Base-by-base conservation (phyloP, 2,113 vertebrate species). In the Galeopterus variegatus region DNA sequence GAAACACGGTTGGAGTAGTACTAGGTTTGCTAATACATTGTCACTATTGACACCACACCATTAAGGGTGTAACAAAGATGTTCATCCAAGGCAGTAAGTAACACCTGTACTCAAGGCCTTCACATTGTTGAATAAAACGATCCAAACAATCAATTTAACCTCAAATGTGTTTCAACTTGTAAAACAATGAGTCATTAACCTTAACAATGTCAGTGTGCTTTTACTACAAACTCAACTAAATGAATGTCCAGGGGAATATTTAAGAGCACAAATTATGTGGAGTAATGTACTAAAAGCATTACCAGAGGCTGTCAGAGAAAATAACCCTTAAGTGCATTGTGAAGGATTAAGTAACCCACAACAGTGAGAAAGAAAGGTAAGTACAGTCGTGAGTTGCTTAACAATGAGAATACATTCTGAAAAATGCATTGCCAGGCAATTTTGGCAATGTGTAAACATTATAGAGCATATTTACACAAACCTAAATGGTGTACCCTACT, bases 101-200 rank as follows among this genome's bases (percentile, higher is more conserved):
- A 94, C 83, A 98, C 96, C 95, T 69, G 65, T 94, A 96, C 97
- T 81, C 48, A 83, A 60, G 72, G 70, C 94, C 77, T 87, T 94
- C 95, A 82, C 65, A 89, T 96, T 97, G 96, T 96, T 97, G 97
- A 98, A 96, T 98, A 98, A 98, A 98, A 98, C 4, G 93, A 97
- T 94, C 97, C 94, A 98, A 98, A 97, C 97, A 98, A 98, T 98
- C 98, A 98, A 97, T 80, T 97, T 97, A 98, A 98, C 96, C 95
- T 98, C 87, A 97, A 98, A 96, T 80, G 94, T 97, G 93, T 98
- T 98, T 98, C 97, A 97, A 93, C 96, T 98, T 98, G 95, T 98
- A 98, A 98, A 98, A 98, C 85, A 98, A n/a, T 1, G 85, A 98
- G 84, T 98, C 97, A 98, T 98, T 99, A 98, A 98, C 98, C 98